Percentiles rank a stretch among this genome's conserved stretches.
Evolutionary conservation across 2,113 vertebrate species (phyloP).

Genomic region (Serinus canaria): DNA sequence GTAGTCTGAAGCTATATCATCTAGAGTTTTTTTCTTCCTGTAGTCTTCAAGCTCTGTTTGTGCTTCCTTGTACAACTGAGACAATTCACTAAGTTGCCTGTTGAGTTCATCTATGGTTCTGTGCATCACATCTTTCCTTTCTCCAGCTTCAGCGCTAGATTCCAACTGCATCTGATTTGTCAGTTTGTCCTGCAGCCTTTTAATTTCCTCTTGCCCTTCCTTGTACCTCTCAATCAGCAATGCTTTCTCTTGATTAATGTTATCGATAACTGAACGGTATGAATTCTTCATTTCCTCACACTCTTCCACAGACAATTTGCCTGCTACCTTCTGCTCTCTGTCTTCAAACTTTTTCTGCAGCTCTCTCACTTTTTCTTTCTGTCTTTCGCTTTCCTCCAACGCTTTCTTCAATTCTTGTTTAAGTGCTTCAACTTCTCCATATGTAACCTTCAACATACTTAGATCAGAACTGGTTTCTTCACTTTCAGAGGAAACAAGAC

Average conservation of each 20-base stretch:
- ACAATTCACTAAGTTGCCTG: slow-evolving; percentile 85
- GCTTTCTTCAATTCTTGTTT: slow-evolving; percentile 77
- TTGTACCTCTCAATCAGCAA: slow-evolving; percentile 82
- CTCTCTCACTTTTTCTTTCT: slow-evolving; percentile 73
- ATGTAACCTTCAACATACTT: slow-evolving; percentile 37
- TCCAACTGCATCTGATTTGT: slow-evolving; percentile 77
- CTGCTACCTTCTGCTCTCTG: slow-evolving; percentile 45
- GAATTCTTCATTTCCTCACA: slow-evolving; percentile 78
- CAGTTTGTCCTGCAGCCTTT: slow-evolving; percentile 85
- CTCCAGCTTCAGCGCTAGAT: slow-evolving; percentile 79
- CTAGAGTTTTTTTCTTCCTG: slow-evolving; percentile 73
- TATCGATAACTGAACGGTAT: slow-evolving; percentile 76
- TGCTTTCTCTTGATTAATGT: slow-evolving; percentile 81
- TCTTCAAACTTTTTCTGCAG: slow-evolving; percentile 80
- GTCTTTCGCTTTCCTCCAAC: slow-evolving; percentile 73
- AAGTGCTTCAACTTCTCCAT: slow-evolving; percentile 78
- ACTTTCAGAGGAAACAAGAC: slow-evolving; percentile 55
- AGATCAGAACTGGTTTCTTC: slow-evolving; percentile 53
- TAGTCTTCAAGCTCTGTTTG: slow-evolving; percentile 83
- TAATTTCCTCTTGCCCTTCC: slow-evolving; percentile 90
- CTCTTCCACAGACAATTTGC: slow-evolving; percentile 69
- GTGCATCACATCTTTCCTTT: slow-evolving; percentile 80
- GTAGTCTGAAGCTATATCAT: slow-evolving; percentile 60
- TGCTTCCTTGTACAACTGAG: slow-evolving; percentile 89
- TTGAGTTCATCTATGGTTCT: slow-evolving; percentile 84